Evolutionary conservation across 2,113 vertebrate genomes (phyloP), one percentile per base, ranked within the genome.

Genomic region (Pagrus major): DNA sequence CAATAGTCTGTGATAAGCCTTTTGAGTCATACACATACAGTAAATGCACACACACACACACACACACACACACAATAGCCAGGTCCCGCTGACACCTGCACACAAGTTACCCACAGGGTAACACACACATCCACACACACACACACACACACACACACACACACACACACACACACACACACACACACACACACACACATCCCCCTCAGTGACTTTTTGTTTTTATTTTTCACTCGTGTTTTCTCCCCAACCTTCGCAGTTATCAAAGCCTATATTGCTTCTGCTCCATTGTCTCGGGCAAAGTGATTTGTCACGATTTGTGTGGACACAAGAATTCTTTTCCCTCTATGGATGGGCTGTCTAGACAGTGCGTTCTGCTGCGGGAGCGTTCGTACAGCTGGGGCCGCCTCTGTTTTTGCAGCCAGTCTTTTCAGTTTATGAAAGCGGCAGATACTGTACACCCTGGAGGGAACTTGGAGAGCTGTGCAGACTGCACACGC

Each of bases 221-320:
- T 92, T 77, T 81, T 83, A 76, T 88, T 88, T 76, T 75, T 49
- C 60, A 83, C 31, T 49, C 59, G 41, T 66, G 79, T 77, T 85
- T 90, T 56, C 59, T 41, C 20, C 65, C 86, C 91, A 91, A 84
- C 86, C 85, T 91, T 92, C 88, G 91, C 79, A 91, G 84, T 83
- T 76, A 88, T 91, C 90, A 89, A 82, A 85, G 74, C 71, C 49
- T 65, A 81, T 90, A 89, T 90, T 90, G 76, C 87, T 75, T 87
- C 86, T 76, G 67, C 79, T 88, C 76, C 70, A 60, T 68, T 78
- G 88, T 90, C 80, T 74, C 63, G 81, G 81, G 73, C 87, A 88
- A 92, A 91, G 84, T 89, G 86, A 93, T 95, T 92, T 90, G 89
- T 94, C 91, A 89, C 64, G 86, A 92, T 92, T 92, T 91, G 76